These are phyloP conservation scores for Catocala fraxini DNA, from an alignment of 2,888 invertebrate species.

Conservation along the genomic window DNA sequence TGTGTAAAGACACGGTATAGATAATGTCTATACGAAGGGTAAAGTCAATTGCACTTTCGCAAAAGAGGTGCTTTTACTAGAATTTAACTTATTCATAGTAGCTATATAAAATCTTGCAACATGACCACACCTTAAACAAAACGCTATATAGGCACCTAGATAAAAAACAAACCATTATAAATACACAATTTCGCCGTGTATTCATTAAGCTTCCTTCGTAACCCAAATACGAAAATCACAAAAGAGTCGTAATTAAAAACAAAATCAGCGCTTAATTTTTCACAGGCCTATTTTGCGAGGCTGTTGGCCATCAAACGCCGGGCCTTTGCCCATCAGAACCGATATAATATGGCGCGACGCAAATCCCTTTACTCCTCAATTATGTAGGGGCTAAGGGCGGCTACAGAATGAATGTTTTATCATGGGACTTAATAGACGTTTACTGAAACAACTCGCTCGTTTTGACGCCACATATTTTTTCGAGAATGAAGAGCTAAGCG, in stretches of 20 bases:
- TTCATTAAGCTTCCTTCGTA: neutral
- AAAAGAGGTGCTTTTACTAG: no score
- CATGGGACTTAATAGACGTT: slow-evolving; percentile 27
- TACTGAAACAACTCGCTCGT: slow-evolving; percentile 8
- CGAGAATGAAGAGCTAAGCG: neutral
- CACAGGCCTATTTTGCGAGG: slow-evolving; percentile 17
- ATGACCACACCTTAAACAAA: neutral
- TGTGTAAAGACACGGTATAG: no score
- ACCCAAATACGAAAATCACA: slow-evolving; percentile 14
- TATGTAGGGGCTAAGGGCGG: slow-evolving; percentile 32
- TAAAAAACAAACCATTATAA: neutral
- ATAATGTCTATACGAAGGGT: no score
- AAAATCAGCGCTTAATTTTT: slow-evolving; percentile 43
- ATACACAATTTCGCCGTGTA: no score
- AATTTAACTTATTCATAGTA: no score
- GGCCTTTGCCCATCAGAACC: slow-evolving; percentile 20
- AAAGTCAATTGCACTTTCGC: no score
- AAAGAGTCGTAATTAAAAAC: slow-evolving; percentile 39
- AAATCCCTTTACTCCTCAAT: slow-evolving; percentile 44
- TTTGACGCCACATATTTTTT: slow-evolving; percentile 12
- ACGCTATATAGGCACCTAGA: no score
- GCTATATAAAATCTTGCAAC: no score
- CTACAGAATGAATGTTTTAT: slow-evolving; percentile 38
- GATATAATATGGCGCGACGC: slow-evolving; percentile 35
- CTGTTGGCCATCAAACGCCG: slow-evolving; percentile 27